These are phyloP conservation scores for Rana temporaria DNA, from an alignment of 2,113 vertebrate species.

Conservation along the genomic window DNA sequence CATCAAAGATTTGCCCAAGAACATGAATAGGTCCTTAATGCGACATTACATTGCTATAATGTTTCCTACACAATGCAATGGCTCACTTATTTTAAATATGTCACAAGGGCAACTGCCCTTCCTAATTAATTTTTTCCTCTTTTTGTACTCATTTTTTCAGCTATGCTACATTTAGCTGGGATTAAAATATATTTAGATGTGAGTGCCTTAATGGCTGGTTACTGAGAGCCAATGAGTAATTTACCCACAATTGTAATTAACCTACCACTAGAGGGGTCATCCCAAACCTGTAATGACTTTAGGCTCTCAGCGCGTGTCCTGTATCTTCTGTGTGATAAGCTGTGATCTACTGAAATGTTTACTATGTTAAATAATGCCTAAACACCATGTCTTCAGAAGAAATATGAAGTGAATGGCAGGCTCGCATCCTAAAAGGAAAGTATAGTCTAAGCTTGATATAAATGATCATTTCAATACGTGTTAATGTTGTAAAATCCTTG, in stretches of 20 bases:
- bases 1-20: neutral
- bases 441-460: no score
- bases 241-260: conserved; percentile 26
- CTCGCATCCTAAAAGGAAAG: no score
- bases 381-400: no score
- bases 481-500: no score
- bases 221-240: neutral
- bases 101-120: neutral
- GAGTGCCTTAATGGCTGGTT: neutral
- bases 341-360: no score
- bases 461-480: no score
- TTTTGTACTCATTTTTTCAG: neutral
- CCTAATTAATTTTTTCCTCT: conserved; percentile 16
- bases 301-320: neutral
- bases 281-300: neutral
- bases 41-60: neutral
- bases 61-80: neutral
- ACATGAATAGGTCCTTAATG: neutral
- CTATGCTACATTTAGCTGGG: conserved; percentile 16
- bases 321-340: neutral
- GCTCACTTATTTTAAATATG: conserved; percentile 4
- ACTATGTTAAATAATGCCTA: no score
- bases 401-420: no score
- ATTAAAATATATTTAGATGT: conserved; percentile 25
- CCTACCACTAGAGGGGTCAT: conserved; percentile 36